Percentiles rank a stretch among this genome's conserved stretches.
Evolutionary conservation across 2,113 vertebrate species (phyloP).

Genomic region (Nerophis lumbriciformis): DNA sequence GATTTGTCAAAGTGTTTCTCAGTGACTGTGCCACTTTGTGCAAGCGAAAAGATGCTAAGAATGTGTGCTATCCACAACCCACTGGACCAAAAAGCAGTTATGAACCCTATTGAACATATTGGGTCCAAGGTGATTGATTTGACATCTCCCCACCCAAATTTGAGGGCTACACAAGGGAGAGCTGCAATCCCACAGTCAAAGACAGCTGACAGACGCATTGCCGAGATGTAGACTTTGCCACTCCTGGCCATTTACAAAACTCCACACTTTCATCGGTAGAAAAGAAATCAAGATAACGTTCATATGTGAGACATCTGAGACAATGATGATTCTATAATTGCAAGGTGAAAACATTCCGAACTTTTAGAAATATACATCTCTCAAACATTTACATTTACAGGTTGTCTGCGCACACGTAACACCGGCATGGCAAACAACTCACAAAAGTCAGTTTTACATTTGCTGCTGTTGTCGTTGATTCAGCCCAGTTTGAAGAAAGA

Average conservation of each 20-base stretch:
- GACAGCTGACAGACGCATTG: slow-evolving; percentile 72
- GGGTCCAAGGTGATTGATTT: slow-evolving; percentile 61
- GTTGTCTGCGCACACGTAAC: slow-evolving; percentile 51
- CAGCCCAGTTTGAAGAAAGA: slow-evolving; percentile 12
- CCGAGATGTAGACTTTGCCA: slow-evolving; percentile 57
- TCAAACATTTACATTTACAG: slow-evolving; percentile 57
- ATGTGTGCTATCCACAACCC: slow-evolving; percentile 66
- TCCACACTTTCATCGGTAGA: slow-evolving; percentile 45
- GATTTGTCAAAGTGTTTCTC: slow-evolving; percentile 32
- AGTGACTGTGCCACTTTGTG: slow-evolving; percentile 59
- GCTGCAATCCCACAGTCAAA: slow-evolving; percentile 82
- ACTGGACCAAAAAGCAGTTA: slow-evolving; percentile 74
- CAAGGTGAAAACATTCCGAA: slow-evolving; percentile 48
- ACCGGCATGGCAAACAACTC: slow-evolving; percentile 61
- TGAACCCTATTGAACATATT: slow-evolving; percentile 83
- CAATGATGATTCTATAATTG: slow-evolving; percentile 60
- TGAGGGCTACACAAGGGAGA: slow-evolving; percentile 71
- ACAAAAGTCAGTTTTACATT: slow-evolving; percentile 56
- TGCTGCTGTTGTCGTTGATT: slow-evolving; percentile 26
- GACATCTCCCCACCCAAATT: slow-evolving; percentile 44
- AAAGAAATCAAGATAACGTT: slow-evolving; percentile 23
- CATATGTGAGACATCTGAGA: slow-evolving; percentile 57
- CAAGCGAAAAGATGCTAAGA: slow-evolving; percentile 78
- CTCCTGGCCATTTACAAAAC: slow-evolving; percentile 40
- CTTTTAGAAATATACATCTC: slow-evolving; percentile 45